Base-by-base conservation (phyloP, 2,888 invertebrate genomes). In the Lepidochitona cinerea region DNA sequence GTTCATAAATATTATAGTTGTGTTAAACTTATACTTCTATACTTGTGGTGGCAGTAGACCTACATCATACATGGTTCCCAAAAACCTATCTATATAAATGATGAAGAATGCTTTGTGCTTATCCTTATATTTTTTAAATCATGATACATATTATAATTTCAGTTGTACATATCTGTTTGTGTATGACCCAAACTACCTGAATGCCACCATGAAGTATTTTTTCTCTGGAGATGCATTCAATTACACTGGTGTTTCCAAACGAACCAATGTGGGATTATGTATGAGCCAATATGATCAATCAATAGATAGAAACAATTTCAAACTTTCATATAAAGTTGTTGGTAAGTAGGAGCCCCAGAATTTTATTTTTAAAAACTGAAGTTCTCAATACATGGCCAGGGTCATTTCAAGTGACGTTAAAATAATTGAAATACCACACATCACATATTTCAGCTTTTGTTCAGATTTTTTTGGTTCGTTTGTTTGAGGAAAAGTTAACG, bases 91-190 rank as follows among this genome's bases (percentile, higher is more conserved):
- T n/a, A n/a, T n/a, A n/a, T n/a, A n/a, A n/a, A n/a, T n/a, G n/a
- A n/a, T n/a, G n/a, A n/a, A n/a, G n/a, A n/a, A n/a, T n/a, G n/a
- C n/a, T n/a, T n/a, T n/a, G n/a, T n/a, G n/a, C n/a, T n/a, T n/a
- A n/a, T n/a, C n/a, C n/a, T 41, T 41, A 41, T 9, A 12, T 54
- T 54, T 54, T 54, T n/a, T 26, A 9, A 9, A 54, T n/a, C 54
- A 54, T 41, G 18, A 12, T 9, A 41, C 41, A 41, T 41, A 41
- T 41, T 41, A 41, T 41, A 41, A 18, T 78, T 78, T 32, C 78
- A 84, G 84, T 5, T 82, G 84, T 76, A 79, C 79, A 68, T 82
- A 83, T 71, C 70, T 83, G 36, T 79, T 76, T 41, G 73, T 81
- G 37, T 83, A 83, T 77, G 84, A 84, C 67, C 77, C 73, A 37